phyloP scores from a whole-genome alignment of 1,140 invertebrate genomes.

The Lepidostoma basale region DNA sequence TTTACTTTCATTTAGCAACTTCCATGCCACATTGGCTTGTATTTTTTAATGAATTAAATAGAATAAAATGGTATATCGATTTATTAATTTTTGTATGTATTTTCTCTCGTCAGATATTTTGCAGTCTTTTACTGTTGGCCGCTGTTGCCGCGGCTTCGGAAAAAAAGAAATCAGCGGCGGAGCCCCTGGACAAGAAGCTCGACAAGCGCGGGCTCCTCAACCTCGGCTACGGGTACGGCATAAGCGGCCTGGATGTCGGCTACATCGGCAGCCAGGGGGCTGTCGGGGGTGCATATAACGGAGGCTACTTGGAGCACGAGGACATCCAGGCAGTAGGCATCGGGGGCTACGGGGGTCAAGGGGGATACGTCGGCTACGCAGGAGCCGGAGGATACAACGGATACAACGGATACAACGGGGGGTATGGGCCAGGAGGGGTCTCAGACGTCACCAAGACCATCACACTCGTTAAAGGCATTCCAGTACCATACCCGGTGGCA shows the following conservation, averaged over 20 bases:
- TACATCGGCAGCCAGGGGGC: constrained; percentile 71
- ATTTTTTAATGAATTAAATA: no score
- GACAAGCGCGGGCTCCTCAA: constrained; percentile 67
- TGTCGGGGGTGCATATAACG: constrained; percentile 64
- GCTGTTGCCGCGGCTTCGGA: constrained; percentile 67
- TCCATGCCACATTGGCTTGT: no score
- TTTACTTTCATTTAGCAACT: no score
- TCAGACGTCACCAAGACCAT: constrained; percentile 72
- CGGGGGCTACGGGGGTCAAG: constrained; percentile 40
- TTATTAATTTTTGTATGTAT: neutral
- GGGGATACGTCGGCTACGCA: constrained; percentile 47
- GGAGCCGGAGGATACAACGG: constrained; percentile 24
- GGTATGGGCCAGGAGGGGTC: constrained; percentile 49
- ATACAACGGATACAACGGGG: constrained; percentile 5
- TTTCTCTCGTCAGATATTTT: constrained; percentile 66
- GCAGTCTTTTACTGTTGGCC: constrained; percentile 74
- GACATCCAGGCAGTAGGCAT: constrained; percentile 41
- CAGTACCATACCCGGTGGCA: constrained; percentile 68
- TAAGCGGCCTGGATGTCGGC: constrained; percentile 65
- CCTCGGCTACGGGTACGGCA: constrained; percentile 65
- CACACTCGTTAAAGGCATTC: constrained; percentile 73
- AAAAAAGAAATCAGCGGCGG: constrained; percentile 63
- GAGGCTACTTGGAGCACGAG: neutral
- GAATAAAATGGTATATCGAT: no score
- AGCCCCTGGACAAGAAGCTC: constrained; percentile 63